phyloP scores from a whole-genome alignment of 2,113 vertebrate species.

The Mystacornis crossleyi region DNA sequence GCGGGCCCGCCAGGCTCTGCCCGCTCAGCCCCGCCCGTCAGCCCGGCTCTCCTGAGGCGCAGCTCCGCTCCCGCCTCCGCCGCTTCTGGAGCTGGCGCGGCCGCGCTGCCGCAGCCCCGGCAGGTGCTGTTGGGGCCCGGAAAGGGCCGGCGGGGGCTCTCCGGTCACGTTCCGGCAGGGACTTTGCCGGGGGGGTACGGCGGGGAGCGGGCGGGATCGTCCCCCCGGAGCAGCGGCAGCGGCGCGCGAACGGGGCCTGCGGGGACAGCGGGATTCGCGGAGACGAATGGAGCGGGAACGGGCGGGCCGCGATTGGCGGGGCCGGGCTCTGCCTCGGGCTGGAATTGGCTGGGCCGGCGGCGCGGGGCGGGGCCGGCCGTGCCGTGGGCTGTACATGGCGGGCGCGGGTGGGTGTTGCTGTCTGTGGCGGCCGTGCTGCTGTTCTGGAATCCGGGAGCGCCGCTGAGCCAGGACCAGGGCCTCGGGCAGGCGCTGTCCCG shows the following conservation, averaged over 20 bases:
- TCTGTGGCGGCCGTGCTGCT: fast-evolving
- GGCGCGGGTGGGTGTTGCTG: fast-evolving
- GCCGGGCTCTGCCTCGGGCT: not conserved
- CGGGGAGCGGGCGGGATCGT: not conserved
- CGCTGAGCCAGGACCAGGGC: fast-evolving
- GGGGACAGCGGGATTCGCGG: no score
- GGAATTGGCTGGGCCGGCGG: not conserved
- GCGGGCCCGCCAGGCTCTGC: not conserved
- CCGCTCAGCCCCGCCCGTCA: not conserved
- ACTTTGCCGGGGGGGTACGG: no score
- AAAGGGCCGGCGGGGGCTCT: not conserved
- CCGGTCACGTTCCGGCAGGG: fast-evolving
- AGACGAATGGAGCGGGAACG: not conserved
- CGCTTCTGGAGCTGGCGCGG: no score
- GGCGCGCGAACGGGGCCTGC: not conserved
- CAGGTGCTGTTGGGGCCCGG: not conserved
- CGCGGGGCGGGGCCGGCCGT: no score
- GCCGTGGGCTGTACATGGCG: not conserved
- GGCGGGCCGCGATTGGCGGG: not conserved
- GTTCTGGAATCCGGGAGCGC: fast-evolving
- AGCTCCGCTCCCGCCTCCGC: no score
- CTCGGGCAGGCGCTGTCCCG: no score
- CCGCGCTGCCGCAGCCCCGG: not conserved
- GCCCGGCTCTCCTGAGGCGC: not conserved
- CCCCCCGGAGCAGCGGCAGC: not conserved